Evolutionary conservation across 2,113 vertebrate genomes (phyloP).

Genomic region (Crotalus helleri): DNA sequence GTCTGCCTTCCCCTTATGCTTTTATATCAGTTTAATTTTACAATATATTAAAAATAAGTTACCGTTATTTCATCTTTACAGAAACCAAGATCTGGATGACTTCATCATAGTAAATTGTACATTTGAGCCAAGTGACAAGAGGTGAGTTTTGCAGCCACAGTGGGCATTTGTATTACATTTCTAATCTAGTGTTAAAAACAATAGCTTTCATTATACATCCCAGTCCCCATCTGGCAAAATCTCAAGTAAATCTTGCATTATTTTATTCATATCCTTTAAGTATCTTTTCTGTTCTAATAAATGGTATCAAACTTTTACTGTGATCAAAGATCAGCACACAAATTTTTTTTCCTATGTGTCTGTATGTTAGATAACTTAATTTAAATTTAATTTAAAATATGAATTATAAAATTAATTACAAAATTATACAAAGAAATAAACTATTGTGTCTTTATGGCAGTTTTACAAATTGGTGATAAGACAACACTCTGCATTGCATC

Average conservation of each 20-base stretch:
- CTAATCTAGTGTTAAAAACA: neutral
- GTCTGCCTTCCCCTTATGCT: neutral
- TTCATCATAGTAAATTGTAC: neutral
- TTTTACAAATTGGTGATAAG: too few species aligned
- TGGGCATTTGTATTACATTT: neutral
- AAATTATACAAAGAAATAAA: neutral
- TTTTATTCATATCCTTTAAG: neutral
- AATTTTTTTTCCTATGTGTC: neutral
- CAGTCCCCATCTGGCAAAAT: neutral
- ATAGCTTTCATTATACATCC: neutral
- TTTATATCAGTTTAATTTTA: neutral
- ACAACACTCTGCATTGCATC: too few species aligned
- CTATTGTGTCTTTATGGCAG: too few species aligned
- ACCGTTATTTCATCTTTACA: neutral
- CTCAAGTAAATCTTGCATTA: neutral
- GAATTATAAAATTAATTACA: neutral
- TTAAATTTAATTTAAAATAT: neutral
- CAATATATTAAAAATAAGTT: neutral
- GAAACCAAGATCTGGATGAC: neutral
- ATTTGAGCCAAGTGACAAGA: neutral
- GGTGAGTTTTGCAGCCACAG: neutral
- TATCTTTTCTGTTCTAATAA: neutral
- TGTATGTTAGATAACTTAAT: neutral
- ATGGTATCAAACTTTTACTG: neutral
- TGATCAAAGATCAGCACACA: neutral